Conservation (phyloP, 2,113 vertebrate genomes). For the Salvelinus namaycush region DNA sequence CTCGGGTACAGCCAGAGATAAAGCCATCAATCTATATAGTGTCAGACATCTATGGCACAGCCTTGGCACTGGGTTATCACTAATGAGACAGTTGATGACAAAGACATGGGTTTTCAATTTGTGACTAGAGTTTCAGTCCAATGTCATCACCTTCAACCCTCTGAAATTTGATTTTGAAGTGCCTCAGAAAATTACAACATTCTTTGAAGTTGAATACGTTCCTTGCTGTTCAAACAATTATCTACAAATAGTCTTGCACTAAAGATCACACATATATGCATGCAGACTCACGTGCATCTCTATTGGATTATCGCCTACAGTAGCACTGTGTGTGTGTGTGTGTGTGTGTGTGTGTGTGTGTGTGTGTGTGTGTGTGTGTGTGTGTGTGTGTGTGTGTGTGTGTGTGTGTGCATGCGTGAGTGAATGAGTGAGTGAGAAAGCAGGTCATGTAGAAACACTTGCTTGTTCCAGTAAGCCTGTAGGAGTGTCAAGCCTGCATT, state of each 20-base stretch:
- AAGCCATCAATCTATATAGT: too few species aligned
- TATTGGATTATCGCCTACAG: constrained; percentile 57
- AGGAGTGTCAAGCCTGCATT: background rate
- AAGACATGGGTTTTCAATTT: too few species aligned
- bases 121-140: too few species aligned
- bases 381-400: too few species aligned
- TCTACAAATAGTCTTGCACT: constrained; percentile 17
- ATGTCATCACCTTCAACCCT: too few species aligned
- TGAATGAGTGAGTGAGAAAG: background rate
- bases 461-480: background rate
- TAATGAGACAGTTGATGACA: too few species aligned
- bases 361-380: background rate
- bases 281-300: background rate
- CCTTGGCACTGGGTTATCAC: too few species aligned
- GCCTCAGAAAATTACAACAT: background rate
- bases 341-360: background rate
- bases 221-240: constrained; percentile 35
- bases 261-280: constrained; percentile 2
- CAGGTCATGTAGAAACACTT: background rate
- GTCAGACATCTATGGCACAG: too few species aligned
- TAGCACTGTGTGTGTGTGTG: constrained; percentile 3
- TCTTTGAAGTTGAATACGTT: constrained; percentile 41
- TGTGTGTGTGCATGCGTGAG: too few species aligned
- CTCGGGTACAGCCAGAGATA: background rate
- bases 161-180: too few species aligned